Evolutionary conservation across 2,888 invertebrate genomes (phyloP).

Genomic region (Morpho achilles): DNA sequence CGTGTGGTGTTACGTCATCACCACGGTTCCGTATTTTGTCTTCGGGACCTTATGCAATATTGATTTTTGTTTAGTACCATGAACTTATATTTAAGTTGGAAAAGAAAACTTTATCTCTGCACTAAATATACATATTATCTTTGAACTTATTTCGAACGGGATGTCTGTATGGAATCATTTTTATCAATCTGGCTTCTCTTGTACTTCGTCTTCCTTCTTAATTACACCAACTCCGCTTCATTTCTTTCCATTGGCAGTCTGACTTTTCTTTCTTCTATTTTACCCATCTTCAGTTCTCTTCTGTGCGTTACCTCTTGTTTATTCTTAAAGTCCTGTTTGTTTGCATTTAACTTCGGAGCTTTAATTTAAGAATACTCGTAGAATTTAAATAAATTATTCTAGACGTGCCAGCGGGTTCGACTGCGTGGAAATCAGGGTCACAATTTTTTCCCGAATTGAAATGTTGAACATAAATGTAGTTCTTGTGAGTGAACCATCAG

Average conservation of each 20-base stretch:
- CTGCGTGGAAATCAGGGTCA: too few species aligned
- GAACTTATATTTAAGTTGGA: too few species aligned
- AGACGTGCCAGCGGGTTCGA: too few species aligned
- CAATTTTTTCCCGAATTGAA: too few species aligned
- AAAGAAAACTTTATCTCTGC: too few species aligned
- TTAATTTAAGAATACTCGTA: too few species aligned
- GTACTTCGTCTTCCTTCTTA: neutral
- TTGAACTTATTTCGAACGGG: too few species aligned
- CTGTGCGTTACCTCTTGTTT: constrained; percentile 19
- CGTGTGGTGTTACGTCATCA: constrained; percentile 13
- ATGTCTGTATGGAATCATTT: too few species aligned
- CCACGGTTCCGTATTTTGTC: constrained; percentile 15
- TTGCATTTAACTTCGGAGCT: too few species aligned
- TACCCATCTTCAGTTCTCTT: neutral
- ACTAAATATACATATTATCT: too few species aligned
- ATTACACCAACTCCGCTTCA: neutral
- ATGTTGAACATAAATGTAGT: neutral
- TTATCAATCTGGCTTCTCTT: neutral
- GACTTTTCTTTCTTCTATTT: neutral
- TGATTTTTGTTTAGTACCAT: neutral
- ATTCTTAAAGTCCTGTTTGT: constrained; percentile 21
- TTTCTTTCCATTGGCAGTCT: too few species aligned
- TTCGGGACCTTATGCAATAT: constrained; percentile 11
- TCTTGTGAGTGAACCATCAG: neutral
- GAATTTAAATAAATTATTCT: too few species aligned